These are phyloP conservation scores for Xenopus laevis DNA, from an alignment of 2,113 vertebrate species.

Conservation along the genomic window DNA sequence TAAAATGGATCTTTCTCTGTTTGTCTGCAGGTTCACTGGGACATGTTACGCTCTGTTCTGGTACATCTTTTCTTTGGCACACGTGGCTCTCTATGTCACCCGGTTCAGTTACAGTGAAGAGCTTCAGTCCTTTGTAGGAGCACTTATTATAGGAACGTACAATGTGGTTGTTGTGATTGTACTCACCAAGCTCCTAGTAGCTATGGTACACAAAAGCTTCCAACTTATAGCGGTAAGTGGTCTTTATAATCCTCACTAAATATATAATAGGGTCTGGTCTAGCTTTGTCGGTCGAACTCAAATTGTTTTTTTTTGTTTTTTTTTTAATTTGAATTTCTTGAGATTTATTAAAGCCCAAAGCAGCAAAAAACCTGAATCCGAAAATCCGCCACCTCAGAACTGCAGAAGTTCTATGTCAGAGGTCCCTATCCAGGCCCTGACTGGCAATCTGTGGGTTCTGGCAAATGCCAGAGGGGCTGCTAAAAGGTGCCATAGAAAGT, in stretches of 20 bases:
- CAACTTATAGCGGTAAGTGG: constrained; percentile 92
- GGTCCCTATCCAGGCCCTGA: too few species aligned
- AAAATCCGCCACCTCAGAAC: too few species aligned
- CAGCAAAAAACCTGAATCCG: too few species aligned
- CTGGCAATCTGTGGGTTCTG: too few species aligned
- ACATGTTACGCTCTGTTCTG: constrained; percentile 96
- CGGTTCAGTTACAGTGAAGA: constrained; percentile 89
- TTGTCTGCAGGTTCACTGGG: constrained; percentile 83
- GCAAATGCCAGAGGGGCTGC: too few species aligned
- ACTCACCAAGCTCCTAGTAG: constrained; percentile 93
- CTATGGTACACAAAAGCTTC: constrained; percentile 98
- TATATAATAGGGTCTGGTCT: not conserved
- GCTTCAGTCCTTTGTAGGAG: constrained; percentile 90
- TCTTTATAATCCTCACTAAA: not conserved
- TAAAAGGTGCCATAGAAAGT: too few species aligned
- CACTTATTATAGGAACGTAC: constrained; percentile 94
- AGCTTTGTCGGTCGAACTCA: too few species aligned
- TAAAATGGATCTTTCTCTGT: constrained; percentile 27
- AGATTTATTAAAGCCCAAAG: too few species aligned
- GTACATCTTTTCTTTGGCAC: constrained; percentile 97
- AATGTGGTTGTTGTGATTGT: constrained; percentile 97
- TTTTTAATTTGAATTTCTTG: too few species aligned
- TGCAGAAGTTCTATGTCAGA: too few species aligned
- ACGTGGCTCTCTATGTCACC: constrained; percentile 91
- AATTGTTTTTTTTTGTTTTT: too few species aligned